Evolutionary conservation across 2,797 vertebrate genomes (phyloP).

Genomic region (Acipenser ruthenus): DNA sequence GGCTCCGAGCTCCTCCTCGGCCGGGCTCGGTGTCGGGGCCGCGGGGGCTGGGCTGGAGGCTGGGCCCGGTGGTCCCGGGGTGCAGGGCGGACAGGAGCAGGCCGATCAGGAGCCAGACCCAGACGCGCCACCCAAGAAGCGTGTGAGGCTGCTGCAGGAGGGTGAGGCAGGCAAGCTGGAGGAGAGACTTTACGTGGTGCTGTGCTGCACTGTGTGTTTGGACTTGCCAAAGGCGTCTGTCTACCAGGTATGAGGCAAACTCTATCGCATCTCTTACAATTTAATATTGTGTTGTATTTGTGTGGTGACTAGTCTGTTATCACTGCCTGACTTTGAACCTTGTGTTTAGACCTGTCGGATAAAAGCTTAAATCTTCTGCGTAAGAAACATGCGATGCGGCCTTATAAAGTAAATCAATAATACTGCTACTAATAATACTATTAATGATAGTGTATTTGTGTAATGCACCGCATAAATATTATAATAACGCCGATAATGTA

Average conservation of each 20-base stretch:
- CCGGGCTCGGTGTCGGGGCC: conserved; percentile 56
- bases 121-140: conserved; percentile 85
- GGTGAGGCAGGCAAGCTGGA: conserved; percentile 83
- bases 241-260: conserved; percentile 73
- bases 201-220: conserved; percentile 93
- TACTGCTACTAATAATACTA: no score
- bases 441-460: no score
- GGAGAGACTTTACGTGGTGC: conserved; percentile 89
- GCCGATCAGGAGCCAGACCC: conserved; percentile 58
- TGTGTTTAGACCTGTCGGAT: no score
- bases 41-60: conserved; percentile 61
- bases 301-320: no score
- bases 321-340: no score
- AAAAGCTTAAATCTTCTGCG: no score
- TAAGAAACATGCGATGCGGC: no score
- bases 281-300: no score
- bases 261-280: neutral
- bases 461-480: no score
- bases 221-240: conserved; percentile 92
- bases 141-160: conserved; percentile 59
- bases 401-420: no score
- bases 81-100: conserved; percentile 58
- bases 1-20: conserved; percentile 66
- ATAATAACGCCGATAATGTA: no score
- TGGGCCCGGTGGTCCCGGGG: conserved; percentile 45